phyloP scores from a whole-genome alignment of 2,888 invertebrate species.

The Tenodera sinensis region DNA sequence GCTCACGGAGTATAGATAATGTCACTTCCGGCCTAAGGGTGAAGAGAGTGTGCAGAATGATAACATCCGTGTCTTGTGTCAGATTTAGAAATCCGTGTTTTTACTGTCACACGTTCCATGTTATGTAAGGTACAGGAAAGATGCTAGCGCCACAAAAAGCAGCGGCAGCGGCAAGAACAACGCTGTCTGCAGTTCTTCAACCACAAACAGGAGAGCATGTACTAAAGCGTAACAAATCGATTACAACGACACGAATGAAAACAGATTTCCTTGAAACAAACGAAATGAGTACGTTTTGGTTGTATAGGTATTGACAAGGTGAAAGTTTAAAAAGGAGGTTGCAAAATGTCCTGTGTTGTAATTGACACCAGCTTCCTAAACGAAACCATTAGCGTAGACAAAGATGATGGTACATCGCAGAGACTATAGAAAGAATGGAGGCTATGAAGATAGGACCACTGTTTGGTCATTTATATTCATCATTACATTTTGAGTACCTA shows the following conservation, averaged over 20 bases:
- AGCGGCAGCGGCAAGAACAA: no score
- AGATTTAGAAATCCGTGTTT: neutral
- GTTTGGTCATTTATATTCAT: no score
- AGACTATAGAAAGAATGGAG: no score
- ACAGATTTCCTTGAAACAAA: neutral
- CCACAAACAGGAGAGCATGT: neutral
- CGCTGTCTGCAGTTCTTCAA: neutral
- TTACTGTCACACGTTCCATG: neutral
- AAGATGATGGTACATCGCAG: no score
- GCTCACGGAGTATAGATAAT: neutral
- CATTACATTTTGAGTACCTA: no score
- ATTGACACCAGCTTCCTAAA: neutral
- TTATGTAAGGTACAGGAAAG: neutral
- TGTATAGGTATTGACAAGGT: neutral
- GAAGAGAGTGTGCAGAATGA: neutral
- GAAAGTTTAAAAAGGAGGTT: neutral
- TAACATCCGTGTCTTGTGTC: neutral
- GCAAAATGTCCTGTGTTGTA: neutral
- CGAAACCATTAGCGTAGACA: neutral
- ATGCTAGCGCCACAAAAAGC: neutral
- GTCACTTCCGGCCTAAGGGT: neutral
- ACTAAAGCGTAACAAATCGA: neutral
- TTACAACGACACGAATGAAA: neutral
- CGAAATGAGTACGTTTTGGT: neutral
- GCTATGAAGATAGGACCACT: no score